These are phyloP conservation scores for Halcyon senegalensis DNA, from an alignment of 2,113 vertebrate genomes.

Conservation along the genomic window DNA sequence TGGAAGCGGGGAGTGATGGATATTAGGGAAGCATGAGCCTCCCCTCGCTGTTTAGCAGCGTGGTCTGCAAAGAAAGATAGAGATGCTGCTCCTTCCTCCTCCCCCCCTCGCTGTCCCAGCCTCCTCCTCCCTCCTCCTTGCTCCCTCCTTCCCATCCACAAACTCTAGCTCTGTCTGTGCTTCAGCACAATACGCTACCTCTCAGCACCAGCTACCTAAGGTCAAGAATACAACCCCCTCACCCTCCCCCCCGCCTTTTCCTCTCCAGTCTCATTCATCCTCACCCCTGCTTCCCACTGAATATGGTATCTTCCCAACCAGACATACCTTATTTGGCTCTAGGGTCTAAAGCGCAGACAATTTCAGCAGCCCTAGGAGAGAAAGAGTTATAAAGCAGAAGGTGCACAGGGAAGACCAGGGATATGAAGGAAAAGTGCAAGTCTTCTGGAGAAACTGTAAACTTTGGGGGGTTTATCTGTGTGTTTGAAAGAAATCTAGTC, in stretches of 20 bases:
- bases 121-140: constrained; percentile 46
- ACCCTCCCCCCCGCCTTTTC: constrained; percentile 24
- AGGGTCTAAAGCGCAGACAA: not conserved
- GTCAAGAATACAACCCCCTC: constrained; percentile 42
- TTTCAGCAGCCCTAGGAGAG: not conserved
- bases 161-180: constrained; percentile 9
- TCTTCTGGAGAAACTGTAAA: not conserved
- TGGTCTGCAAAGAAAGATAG: constrained; percentile 67
- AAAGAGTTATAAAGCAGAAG: not conserved
- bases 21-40: constrained; percentile 60
- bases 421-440: not conserved
- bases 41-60: constrained; percentile 51
- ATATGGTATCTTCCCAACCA: constrained; percentile 40
- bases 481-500: not conserved
- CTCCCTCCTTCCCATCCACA: constrained; percentile 47
- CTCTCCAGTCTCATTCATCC: not conserved
- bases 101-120: constrained; percentile 45
- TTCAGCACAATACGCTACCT: constrained; percentile 39
- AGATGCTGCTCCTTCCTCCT: constrained; percentile 64
- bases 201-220: constrained; percentile 52
- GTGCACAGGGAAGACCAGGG: not conserved
- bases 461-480: not conserved
- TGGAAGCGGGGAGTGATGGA: constrained; percentile 56
- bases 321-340: not conserved
- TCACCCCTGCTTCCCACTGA: constrained; percentile 51